Evolutionary conservation across 2,113 vertebrate genomes (phyloP).

Genomic region (Xiphorhynchus elegans): DNA sequence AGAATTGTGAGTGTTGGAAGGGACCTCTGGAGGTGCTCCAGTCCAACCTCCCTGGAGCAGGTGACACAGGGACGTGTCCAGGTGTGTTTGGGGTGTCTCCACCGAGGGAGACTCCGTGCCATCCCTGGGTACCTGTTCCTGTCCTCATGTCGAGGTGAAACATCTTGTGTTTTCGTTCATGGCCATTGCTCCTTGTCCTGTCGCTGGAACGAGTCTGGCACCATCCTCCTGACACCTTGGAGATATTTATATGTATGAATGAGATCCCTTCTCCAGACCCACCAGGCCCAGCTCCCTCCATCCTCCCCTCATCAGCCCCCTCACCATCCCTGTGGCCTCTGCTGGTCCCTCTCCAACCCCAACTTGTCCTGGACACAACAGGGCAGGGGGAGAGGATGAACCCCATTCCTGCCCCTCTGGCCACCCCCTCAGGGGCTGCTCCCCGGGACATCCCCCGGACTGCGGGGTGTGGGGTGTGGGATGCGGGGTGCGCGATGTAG

Average conservation of each 20-base stretch:
- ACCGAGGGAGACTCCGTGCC: neutral
- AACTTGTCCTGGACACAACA: neutral
- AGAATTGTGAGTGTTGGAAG: too few relatives aligned
- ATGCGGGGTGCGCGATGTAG: too few relatives aligned
- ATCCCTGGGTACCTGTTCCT: neutral
- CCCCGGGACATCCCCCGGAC: neutral
- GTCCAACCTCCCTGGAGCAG: neutral
- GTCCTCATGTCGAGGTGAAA: neutral
- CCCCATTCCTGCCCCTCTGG: neutral
- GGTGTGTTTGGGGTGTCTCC: neutral
- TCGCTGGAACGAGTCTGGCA: neutral
- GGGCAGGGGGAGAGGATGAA: too few relatives aligned
- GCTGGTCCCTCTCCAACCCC: neutral
- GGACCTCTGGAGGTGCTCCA: neutral
- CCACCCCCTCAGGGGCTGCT: neutral
- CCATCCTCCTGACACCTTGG: neutral
- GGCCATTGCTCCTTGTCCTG: neutral
- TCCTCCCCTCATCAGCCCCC: neutral
- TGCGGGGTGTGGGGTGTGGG: too few relatives aligned
- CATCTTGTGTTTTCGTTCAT: neutral
- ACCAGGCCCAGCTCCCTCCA: neutral
- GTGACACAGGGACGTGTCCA: neutral
- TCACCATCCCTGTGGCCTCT: accelerated
- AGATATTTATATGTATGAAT: neutral
- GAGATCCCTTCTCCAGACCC: neutral